Base-by-base conservation (phyloP, 2,888 invertebrate species). In the Xiphydria camelus region DNA sequence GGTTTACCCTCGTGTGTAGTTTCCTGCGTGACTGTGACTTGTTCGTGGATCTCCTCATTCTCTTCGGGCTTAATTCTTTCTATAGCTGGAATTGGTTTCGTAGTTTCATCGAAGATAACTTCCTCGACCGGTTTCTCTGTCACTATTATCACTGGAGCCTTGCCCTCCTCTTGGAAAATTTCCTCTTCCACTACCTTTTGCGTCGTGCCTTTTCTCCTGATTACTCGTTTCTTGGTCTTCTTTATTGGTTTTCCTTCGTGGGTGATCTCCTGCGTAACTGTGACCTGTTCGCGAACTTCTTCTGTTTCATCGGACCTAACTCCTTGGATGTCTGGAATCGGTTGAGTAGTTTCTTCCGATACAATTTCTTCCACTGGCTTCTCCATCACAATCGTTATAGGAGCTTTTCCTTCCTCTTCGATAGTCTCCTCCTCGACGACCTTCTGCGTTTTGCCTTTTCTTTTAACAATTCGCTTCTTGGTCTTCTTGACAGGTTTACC, bases 141-240 rank as follows among this genome's bases (percentile, higher is more conserved):
- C 3, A 76, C 70, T 15, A 63, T 64, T 4, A 73, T 68, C 21
- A 62, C 47, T 17, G 71, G 67, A 58, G 60, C 53, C 61, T 77
- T 68, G 55, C 73, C 66, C 64, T 77, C 55, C 38, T 71, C 50
- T 61, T 77, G 70, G 12, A 77, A 64, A n/a, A 78, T 81, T 2
- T 76, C 69, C n/a, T 77, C 77, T 61, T 77, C 78, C 1, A 80
- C 78, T 4, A 77, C 67, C 55, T 79, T 78, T 49, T 76, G 64
- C 36, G 78, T 78, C 0, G 65, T 62, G 1, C 76, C 79, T 37
- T 74, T 75, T 42, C 76, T 77, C 53, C 76, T 80, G 1, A 78
- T 73, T 2, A 76, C 72, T 1, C 78, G 77, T 46, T 76, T 80
- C 2, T 76, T 78, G 0, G 70, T 69, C 57, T 37, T 66, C 36